These are phyloP conservation scores for Probosciger aterrimus DNA, from an alignment of 2,113 vertebrate genomes.

Conservation along the genomic window DNA sequence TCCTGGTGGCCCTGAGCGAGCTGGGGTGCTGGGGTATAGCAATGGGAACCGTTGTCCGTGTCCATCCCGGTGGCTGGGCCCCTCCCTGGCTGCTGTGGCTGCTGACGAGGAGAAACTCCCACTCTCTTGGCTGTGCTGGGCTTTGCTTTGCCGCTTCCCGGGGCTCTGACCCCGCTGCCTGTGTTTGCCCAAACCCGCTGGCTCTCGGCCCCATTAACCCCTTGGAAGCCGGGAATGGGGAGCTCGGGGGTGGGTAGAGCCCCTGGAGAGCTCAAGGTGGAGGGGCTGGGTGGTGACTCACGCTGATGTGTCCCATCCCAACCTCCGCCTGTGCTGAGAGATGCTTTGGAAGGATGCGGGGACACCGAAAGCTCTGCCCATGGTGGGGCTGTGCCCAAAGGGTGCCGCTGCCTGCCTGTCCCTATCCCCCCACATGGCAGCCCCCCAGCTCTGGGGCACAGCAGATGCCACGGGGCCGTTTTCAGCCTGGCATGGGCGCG, in stretches of 20 bases:
- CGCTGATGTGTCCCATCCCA: not conserved
- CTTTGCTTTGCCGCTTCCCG: not conserved
- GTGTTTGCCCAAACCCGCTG: not conserved
- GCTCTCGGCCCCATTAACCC: not conserved
- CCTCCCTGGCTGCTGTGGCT: not conserved
- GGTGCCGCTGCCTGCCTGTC: not conserved
- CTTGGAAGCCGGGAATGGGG: not conserved
- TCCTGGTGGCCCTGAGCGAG: not conserved
- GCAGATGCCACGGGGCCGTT: not conserved
- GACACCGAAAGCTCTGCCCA: fast-evolving
- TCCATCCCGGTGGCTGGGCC: not conserved
- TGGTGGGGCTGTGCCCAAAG: fast-evolving
- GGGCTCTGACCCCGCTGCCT: not conserved
- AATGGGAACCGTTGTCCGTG: fast-evolving
- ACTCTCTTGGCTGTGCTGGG: not conserved
- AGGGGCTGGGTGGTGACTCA: not conserved
- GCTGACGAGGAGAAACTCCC: not conserved
- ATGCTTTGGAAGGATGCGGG: not conserved
- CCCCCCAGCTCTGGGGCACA: not conserved
- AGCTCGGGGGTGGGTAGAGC: not conserved
- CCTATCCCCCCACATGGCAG: not conserved
- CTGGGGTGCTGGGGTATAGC: fast-evolving
- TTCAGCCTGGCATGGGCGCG: fast-evolving
- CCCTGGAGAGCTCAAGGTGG: fast-evolving
- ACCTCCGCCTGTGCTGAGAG: not conserved